Conservation (phyloP, 2,888 invertebrate species). For the Cephus sareptanus region DNA sequence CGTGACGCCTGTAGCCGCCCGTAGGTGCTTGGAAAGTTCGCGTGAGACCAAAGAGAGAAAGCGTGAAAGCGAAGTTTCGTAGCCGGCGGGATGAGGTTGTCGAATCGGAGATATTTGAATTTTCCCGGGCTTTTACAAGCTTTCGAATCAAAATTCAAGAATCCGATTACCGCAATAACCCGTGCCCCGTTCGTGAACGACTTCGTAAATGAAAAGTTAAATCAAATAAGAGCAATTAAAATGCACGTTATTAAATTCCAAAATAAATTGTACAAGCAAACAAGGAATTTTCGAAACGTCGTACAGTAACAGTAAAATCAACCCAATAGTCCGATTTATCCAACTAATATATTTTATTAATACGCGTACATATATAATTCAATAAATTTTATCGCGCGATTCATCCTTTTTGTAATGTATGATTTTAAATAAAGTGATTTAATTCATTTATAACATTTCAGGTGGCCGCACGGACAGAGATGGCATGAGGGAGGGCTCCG, state of each 20-base stretch:
- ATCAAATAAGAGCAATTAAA: no score
- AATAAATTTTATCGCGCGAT: background rate
- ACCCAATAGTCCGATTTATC: no score
- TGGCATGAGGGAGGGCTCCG: constrained; percentile 65
- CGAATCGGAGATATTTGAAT: background rate
- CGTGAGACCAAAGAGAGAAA: background rate
- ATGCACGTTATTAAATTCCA: background rate
- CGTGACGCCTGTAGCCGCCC: background rate
- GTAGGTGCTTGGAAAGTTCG: background rate
- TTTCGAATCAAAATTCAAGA: no score
- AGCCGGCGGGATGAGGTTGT: background rate
- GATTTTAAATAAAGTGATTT: background rate
- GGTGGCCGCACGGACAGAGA: constrained; percentile 62
- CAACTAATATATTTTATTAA: background rate
- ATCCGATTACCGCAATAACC: no score
- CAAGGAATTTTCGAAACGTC: background rate
- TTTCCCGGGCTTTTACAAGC: background rate
- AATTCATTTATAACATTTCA: constrained; percentile 29
- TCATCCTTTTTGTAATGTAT: background rate
- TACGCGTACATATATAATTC: background rate
- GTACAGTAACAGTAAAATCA: background rate
- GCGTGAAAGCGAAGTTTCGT: background rate
- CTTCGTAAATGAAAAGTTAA: no score
- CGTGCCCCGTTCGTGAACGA: no score
- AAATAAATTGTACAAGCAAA: background rate